A percentile compares a stretch with the other conserved stretches of the same genome.
Conservation (phyloP, 2,797 vertebrate species). For the Centropyge bicolor region DNA sequence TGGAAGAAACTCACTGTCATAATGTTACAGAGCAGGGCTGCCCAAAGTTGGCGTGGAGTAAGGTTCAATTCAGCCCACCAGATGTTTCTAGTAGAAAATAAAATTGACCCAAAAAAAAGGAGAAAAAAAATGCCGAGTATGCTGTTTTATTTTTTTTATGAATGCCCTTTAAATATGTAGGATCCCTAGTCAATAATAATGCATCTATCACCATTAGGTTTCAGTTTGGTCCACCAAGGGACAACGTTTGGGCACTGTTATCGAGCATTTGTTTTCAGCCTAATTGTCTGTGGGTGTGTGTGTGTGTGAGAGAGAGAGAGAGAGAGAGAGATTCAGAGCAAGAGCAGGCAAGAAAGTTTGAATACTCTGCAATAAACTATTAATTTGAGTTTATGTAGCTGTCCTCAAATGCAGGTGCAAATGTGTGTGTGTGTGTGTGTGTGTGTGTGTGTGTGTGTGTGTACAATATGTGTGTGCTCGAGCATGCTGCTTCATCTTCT, state of each 20-base stretch:
- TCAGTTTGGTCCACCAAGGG: background rate
- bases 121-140: too few relatives aligned
- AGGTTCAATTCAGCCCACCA: too few relatives aligned
- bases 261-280: conserved; percentile 16
- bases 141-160: too few relatives aligned
- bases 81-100: too few relatives aligned
- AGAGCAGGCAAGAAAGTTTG: background rate
- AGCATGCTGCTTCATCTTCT: conserved; percentile 20
- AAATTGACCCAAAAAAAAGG: too few relatives aligned
- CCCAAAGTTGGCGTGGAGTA: too few relatives aligned
- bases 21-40: background rate
- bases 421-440: conserved; percentile 8
- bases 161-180: too few relatives aligned
- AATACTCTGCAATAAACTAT: conserved; percentile 18
- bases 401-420: background rate
- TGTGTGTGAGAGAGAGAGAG: background rate
- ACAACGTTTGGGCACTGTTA: too few relatives aligned
- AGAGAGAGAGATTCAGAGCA: too few relatives aligned
- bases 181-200: too few relatives aligned
- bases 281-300: conserved; percentile 3
- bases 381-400: conserved; percentile 24
- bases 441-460: conserved; percentile 13
- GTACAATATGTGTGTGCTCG: background rate
- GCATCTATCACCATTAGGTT: too few relatives aligned
- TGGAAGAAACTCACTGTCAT: conserved; percentile 29